Base-by-base conservation (phyloP, 53 echinoderm and acorn worm species). In the Paelopatides confundens region DNA sequence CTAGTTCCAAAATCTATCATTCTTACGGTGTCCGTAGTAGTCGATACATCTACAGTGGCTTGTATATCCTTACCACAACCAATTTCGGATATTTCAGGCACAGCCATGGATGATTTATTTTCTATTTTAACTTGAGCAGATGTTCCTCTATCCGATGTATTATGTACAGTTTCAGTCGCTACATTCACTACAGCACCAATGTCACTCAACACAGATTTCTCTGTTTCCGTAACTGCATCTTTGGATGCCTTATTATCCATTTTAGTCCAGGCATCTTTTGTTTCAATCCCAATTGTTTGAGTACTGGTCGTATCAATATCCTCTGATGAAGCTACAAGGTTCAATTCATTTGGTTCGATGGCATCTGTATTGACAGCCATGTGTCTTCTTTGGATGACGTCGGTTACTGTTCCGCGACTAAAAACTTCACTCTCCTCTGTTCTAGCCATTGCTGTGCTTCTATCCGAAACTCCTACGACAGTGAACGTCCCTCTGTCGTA, bases 331-430 rank as follows among this genome's bases (percentile, higher is more conserved):
- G 39, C 1, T 10, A 46, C 23, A 4, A 39, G 13, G 1, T 35
- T 32, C 0, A 35, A 21, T 6, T 74, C 74, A 6, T 3, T 15
- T 4, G 58, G 1, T 31, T 79, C 79, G 5, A 53, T 4, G 12
- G 21, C 32, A 6, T 79, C 88, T 17, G 97, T 97, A 86, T 97
- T 97, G 28, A 95, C 93, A 48, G 91, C 97, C 84, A 95, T 92
- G 35, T 93, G 93, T 58, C 95, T 90, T 27, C 81, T 92, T 78
- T 93, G 86, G 50, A 97, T 53, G 39, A 90, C 81, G 51, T 97
- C 97, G 0, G 97, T 97, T 33, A 90, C 88, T 63, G 88, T 92
- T 11, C 93, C 84, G 14, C 84, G 63, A 31, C 43, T 83, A 40
- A 26, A 65, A 27, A 65, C 46, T 31, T 83, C 84, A 18, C 35